phyloP scores from a whole-genome alignment of 2,797 vertebrate species.

The Molossus molossus region DNA sequence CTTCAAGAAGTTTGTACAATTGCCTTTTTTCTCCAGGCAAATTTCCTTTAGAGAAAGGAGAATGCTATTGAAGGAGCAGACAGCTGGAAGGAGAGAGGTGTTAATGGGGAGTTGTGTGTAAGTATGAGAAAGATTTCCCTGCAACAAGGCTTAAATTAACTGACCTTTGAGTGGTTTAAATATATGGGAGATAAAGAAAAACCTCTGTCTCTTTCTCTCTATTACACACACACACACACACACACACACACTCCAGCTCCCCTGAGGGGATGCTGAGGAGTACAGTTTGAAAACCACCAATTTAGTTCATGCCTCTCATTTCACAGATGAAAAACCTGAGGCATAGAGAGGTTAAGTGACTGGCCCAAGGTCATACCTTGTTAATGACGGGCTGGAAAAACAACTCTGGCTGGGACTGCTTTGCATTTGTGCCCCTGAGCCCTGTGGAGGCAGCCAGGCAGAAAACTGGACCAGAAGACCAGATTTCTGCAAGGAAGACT shows the following conservation, averaged over 20 bases:
- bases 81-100: background rate
- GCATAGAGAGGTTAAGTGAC: conserved; percentile 18
- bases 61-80: background rate
- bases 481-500: background rate
- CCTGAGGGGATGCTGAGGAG: background rate
- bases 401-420: background rate
- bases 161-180: conserved; percentile 55
- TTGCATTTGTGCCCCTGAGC: conserved; percentile 27
- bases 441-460: background rate
- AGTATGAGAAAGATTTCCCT: conserved; percentile 33
- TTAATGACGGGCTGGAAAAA: conserved; percentile 18
- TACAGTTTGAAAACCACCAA: conserved; percentile 43
- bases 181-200: background rate
- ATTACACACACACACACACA: background rate
- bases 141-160: background rate
- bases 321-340: conserved; percentile 65
- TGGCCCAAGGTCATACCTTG: conserved; percentile 28
- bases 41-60: conserved; percentile 51
- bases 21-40: conserved; percentile 50
- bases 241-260: background rate
- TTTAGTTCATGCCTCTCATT: conserved; percentile 61
- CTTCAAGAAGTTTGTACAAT: conserved; percentile 55
- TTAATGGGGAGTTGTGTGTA: background rate
- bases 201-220: background rate
- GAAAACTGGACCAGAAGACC: background rate